These are phyloP conservation scores for Eidolon helvum DNA, from an alignment of 2,113 vertebrate species.

Conservation along the genomic window DNA sequence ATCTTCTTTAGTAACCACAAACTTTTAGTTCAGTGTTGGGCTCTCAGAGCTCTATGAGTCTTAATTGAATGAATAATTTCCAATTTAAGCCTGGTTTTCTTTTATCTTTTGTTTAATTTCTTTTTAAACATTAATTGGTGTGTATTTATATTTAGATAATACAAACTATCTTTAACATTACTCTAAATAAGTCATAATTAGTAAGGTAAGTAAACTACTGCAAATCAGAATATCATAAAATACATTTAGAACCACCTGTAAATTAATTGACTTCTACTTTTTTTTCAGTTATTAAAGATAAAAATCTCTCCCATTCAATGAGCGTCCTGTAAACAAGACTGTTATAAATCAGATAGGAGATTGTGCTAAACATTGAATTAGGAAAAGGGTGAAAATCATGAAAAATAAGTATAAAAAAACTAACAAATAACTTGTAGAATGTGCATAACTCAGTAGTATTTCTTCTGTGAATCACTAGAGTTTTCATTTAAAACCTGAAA, in stretches of 20 bases:
- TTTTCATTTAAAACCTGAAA: background rate
- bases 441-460: background rate
- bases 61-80: slow-evolving; percentile 27
- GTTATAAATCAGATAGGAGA: background rate
- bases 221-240: slow-evolving; percentile 6
- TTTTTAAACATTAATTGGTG: background rate
- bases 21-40: background rate
- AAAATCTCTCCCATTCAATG: background rate
- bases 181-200: slow-evolving; percentile 33
- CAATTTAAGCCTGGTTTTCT: slow-evolving; percentile 21
- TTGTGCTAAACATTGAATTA: background rate
- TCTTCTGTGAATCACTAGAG: background rate
- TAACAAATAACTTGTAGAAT: background rate
- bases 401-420: background rate
- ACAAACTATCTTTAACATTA: background rate
- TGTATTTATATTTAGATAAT: slow-evolving; percentile 1
- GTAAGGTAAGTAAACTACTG: background rate
- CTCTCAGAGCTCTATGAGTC: background rate
- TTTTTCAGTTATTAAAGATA: slow-evolving; percentile 24
- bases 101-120: background rate
- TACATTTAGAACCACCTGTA: background rate
- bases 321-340: background rate
- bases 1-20: background rate
- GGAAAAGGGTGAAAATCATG: background rate
- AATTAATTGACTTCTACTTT: background rate